phyloP scores from a whole-genome alignment of 2,888 invertebrate genomes.

The Mimachlamys varia region DNA sequence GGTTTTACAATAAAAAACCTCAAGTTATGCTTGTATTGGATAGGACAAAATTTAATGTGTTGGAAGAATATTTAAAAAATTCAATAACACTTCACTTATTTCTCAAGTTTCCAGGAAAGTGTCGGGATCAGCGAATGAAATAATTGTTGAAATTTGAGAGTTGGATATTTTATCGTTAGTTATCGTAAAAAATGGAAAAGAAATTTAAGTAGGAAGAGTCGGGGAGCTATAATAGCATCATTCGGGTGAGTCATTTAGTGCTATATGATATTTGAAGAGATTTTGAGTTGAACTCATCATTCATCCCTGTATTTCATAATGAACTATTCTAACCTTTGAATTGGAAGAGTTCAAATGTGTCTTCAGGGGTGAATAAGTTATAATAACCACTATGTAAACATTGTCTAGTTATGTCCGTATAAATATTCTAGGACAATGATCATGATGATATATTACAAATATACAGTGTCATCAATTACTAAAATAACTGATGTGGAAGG shows the following conservation, averaged over 20 bases:
- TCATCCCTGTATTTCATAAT: too few relatives aligned
- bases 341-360: too few relatives aligned
- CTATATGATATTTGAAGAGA: background rate
- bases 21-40: too few relatives aligned
- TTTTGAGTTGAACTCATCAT: background rate
- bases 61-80: too few relatives aligned
- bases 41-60: too few relatives aligned
- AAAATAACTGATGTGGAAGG: background rate
- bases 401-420: background rate
- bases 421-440: background rate
- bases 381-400: background rate
- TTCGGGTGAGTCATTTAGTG: background rate
- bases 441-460: too few relatives aligned
- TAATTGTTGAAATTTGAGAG: background rate
- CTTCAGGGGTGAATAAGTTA: too few relatives aligned
- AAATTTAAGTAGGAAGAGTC: background rate
- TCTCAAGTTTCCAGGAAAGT: background rate
- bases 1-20: too few relatives aligned
- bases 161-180: background rate
- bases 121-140: background rate
- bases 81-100: background rate
- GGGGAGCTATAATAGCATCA: background rate
- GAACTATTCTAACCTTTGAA: too few relatives aligned
- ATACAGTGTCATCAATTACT: background rate
- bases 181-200: too few relatives aligned